Conservation (phyloP, 2,888 invertebrate species). For the Drosophila bunnanda region DNA sequence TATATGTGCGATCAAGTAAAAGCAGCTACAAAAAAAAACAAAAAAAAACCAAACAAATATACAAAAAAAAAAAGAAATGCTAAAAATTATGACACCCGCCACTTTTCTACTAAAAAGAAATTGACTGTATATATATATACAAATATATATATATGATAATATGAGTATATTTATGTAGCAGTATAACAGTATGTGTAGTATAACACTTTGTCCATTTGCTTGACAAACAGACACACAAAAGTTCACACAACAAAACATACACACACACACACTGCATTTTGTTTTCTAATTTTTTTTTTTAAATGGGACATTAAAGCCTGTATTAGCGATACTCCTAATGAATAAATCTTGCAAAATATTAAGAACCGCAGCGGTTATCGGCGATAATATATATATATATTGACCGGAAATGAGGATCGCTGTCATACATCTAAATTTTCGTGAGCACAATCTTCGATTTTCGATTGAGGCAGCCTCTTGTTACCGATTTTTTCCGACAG, state of each 20-base stretch:
- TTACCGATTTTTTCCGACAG: slow-evolving; percentile 58
- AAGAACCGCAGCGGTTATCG: slow-evolving; percentile 19
- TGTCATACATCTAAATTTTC: slow-evolving; percentile 72
- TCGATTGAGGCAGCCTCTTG: slow-evolving; percentile 53
- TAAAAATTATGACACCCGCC: slow-evolving; percentile 76
- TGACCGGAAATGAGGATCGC: slow-evolving; percentile 38
- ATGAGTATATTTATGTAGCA: slow-evolving; percentile 55
- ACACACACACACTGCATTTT: slow-evolving; percentile 45
- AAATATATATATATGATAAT: slow-evolving; percentile 53
- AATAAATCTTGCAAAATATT: slow-evolving; percentile 43
- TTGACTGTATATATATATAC: slow-evolving; percentile 73
- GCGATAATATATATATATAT: background rate
- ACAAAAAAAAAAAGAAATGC: slow-evolving; percentile 42
- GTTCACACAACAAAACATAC: slow-evolving; percentile 21
- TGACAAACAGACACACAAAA: slow-evolving; percentile 47
- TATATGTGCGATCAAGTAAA: slow-evolving; percentile 54
- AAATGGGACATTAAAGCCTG: slow-evolving; percentile 54
- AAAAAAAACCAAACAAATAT: slow-evolving; percentile 21
- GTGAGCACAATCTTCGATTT: slow-evolving; percentile 45
- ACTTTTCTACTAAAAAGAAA: slow-evolving; percentile 73
- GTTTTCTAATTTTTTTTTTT: slow-evolving; percentile 33
- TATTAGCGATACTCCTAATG: slow-evolving; percentile 71
- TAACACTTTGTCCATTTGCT: slow-evolving; percentile 66
- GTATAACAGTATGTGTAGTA: slow-evolving; percentile 66
- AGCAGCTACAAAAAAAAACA: slow-evolving; percentile 32